Conservation (phyloP, 2,113 vertebrate genomes). For the Verasper variegatus region DNA sequence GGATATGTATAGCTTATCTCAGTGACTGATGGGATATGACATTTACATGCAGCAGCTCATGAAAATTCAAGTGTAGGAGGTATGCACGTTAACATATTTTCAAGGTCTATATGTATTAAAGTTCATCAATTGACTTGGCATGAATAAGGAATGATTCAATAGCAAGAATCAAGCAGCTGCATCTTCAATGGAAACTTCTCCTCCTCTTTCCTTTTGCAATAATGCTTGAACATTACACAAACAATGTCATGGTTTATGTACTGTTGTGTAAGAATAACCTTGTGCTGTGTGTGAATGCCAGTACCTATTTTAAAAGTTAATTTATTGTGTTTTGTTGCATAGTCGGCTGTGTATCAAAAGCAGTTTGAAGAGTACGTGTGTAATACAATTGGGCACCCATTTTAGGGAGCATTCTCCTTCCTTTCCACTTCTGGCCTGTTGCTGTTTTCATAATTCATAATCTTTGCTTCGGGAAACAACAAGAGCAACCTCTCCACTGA, state of each 20-base stretch:
- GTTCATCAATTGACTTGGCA: background rate
- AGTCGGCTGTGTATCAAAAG: background rate
- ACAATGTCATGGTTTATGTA: background rate
- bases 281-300: background rate
- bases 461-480: background rate
- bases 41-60: constrained; percentile 50
- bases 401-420: no score
- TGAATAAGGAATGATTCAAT: no score
- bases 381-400: no score
- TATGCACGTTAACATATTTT: constrained; percentile 23
- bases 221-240: constrained; percentile 1
- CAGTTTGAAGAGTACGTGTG: background rate
- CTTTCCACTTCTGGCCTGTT: no score
- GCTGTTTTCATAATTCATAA: background rate
- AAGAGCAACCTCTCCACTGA: background rate
- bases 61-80: constrained; percentile 34
- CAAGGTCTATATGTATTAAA: background rate
- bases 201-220: background rate
- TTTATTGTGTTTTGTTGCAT: background rate
- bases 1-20: constrained; percentile 32
- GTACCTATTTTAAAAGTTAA: background rate
- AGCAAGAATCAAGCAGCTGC: constrained; percentile 5
- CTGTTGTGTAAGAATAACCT: background rate
- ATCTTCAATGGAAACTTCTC: background rate
- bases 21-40: constrained; percentile 27